Conservation (phyloP, 2,797 vertebrate species). For the Peromyscus attwateri region DNA sequence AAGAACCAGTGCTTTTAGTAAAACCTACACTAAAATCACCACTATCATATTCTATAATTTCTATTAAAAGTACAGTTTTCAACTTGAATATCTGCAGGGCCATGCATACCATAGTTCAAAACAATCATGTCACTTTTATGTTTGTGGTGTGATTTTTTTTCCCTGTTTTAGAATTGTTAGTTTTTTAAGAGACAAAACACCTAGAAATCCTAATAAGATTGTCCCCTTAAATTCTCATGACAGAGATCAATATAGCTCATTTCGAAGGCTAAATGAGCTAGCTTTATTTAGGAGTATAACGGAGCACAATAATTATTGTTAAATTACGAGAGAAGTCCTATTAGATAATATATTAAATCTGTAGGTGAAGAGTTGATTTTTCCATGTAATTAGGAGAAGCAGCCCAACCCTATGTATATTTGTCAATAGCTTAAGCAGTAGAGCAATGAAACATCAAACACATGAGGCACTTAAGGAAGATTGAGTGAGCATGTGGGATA, state of each 20-base stretch:
- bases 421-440: not conserved
- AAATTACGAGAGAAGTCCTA: not conserved
- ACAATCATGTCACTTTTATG: not conserved
- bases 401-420: not conserved
- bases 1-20: not conserved
- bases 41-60: not conserved
- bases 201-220: not conserved
- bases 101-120: not conserved
- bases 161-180: not conserved
- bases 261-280: conserved; percentile 57
- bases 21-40: not conserved
- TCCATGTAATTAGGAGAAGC: not conserved
- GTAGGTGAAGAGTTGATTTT: not conserved
- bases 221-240: conserved; percentile 29
- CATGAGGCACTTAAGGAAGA: not conserved
- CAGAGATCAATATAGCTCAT: conserved; percentile 51
- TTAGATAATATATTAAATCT: conserved; percentile 26
- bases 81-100: not conserved
- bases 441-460: not conserved
- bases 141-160: not conserved
- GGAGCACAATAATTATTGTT: conserved; percentile 37
- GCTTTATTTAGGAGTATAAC: conserved; percentile 52
- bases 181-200: conserved; percentile 6
- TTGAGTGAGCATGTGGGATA: not conserved
- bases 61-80: conserved; percentile 1